phyloP scores from a whole-genome alignment of 2,113 vertebrate genomes.

The Pollimyrus isidori region DNA sequence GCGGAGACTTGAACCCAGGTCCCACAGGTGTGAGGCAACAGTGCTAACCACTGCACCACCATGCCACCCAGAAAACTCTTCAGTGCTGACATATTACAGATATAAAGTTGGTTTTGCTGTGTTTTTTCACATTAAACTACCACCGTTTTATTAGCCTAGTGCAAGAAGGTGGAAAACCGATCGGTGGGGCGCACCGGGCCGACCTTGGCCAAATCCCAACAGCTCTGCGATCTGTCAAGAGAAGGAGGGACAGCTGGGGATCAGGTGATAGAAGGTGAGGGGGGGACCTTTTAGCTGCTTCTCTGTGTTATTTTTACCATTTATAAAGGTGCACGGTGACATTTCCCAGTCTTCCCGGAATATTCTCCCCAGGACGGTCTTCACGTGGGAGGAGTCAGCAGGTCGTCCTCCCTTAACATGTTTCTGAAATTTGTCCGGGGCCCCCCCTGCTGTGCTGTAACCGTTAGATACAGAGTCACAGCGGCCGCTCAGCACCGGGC shows the following conservation, averaged over 20 bases:
- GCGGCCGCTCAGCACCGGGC: neutral
- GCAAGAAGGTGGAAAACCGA: neutral
- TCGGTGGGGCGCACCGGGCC: neutral
- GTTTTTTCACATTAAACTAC: neutral
- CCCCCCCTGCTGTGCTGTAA: neutral
- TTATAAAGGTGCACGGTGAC: constrained; percentile 2
- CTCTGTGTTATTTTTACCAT: neutral
- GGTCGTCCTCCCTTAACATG: neutral
- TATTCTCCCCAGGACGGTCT: neutral
- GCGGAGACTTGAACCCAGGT: no score
- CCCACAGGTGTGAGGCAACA: no score
- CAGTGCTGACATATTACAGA: neutral
- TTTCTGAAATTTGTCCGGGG: neutral
- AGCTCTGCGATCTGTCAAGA: neutral
- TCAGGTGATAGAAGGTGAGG: neutral
- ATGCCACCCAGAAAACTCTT: constrained; percentile 20
- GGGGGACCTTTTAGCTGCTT: neutral
- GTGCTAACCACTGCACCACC: no score
- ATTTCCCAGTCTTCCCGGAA: constrained; percentile 5
- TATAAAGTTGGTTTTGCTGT: neutral
- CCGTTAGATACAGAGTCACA: constrained; percentile 3
- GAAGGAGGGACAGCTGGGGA: neutral
- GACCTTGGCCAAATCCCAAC: neutral
- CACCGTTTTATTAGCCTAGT: neutral
- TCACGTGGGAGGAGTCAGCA: neutral